Percentiles rank a stretch among this genome's conserved stretches.
Conservation (phyloP, 2,888 invertebrate genomes). For the Heteropelma amictum region DNA sequence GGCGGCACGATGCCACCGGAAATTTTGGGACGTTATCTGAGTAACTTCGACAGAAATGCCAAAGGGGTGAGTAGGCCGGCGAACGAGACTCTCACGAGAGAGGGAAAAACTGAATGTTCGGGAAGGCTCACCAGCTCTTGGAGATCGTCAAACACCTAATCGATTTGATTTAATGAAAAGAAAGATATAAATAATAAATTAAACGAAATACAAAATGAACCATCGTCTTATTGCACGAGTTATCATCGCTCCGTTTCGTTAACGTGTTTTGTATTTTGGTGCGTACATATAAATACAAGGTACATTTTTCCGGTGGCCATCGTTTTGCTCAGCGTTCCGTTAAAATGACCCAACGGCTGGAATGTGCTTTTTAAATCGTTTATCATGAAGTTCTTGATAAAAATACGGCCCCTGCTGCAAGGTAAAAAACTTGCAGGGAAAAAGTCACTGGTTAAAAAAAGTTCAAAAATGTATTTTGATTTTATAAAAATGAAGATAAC, state of each 20-base stretch:
- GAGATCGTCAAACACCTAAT: constrained; percentile 46
- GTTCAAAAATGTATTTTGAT: too few relatives aligned
- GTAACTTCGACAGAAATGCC: constrained; percentile 64
- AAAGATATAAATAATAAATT: constrained; percentile 10
- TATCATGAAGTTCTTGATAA: not conserved
- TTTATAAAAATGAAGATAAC: too few relatives aligned
- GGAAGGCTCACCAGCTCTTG: constrained; percentile 46
- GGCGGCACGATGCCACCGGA: constrained; percentile 69
- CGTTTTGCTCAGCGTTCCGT: too few relatives aligned
- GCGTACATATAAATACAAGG: too few relatives aligned
- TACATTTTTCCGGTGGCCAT: too few relatives aligned
- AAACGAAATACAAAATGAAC: constrained; percentile 4
- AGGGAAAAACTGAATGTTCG: constrained; percentile 35
- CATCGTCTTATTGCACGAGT: not conserved
- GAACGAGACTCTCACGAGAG: constrained; percentile 47
- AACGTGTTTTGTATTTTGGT: not conserved
- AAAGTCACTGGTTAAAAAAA: too few relatives aligned
- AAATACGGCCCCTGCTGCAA: too few relatives aligned
- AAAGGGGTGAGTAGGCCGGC: constrained; percentile 71
- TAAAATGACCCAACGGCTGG: not conserved
- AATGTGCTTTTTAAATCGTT: not conserved
- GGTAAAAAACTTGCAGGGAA: too few relatives aligned
- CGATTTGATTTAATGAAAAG: not conserved
- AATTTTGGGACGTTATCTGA: constrained; percentile 69
- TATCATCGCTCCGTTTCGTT: not conserved